Evolutionary conservation across 1,140 invertebrate species (phyloP).

Genomic region (Contarinia nasturtii): DNA sequence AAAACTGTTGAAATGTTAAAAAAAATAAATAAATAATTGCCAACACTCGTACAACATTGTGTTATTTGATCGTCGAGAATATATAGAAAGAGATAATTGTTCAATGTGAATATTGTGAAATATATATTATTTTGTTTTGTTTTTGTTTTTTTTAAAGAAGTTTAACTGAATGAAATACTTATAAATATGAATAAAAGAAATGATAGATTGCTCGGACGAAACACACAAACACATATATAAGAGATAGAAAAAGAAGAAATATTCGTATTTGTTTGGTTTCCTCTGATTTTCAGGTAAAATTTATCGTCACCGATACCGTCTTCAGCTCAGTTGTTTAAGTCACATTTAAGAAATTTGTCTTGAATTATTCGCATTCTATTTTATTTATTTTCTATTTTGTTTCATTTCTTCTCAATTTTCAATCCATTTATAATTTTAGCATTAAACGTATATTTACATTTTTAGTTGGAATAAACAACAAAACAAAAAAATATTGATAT

Average conservation of each 20-base stretch:
- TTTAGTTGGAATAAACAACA: no score
- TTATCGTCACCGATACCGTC: no score
- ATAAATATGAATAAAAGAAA: neutral
- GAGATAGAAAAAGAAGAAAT: no score
- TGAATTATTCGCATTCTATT: conserved; percentile 6
- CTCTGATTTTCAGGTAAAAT: no score
- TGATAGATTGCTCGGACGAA: no score
- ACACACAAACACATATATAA: neutral
- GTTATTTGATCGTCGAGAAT: no score
- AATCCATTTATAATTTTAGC: conserved; percentile 8
- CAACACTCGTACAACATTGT: no score
- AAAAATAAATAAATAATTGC: no score
- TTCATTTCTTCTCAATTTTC: conserved; percentile 6
- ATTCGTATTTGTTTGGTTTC: neutral
- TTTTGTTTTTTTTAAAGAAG: neutral
- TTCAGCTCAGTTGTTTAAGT: no score
- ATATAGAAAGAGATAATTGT: no score
- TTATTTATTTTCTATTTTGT: conserved; percentile 5
- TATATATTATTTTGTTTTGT: neutral
- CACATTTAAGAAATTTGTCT: neutral
- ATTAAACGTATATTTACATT: conserved; percentile 5
- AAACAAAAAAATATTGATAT: conserved; percentile 5
- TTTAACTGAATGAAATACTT: neutral
- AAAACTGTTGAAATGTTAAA: no score
- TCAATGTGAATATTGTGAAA: no score